A percentile compares a stretch with the other conserved stretches of the same genome.
Conservation (phyloP, 2,888 invertebrate species). For the Drosophila tanythrix region DNA sequence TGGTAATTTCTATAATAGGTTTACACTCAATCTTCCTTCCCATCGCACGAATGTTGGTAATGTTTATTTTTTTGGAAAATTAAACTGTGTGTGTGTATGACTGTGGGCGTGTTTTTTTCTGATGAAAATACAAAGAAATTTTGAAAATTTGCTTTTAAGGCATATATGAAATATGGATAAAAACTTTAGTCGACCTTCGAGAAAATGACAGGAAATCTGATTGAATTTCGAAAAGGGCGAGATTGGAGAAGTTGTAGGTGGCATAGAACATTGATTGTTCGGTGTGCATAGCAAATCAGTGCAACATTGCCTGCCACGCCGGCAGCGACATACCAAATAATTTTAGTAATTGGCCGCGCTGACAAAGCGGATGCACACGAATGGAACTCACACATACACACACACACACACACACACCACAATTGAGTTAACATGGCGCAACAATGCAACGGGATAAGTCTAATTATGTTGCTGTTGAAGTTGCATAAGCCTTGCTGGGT, state of each 20-base stretch:
- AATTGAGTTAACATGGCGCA: conserved; percentile 11
- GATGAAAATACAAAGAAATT: conserved; percentile 19
- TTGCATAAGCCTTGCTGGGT: neutral
- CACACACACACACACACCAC: conserved; percentile 5
- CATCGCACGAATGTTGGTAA: conserved; percentile 39
- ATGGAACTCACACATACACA: neutral
- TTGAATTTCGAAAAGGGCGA: neutral
- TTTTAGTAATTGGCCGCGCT: conserved; percentile 59
- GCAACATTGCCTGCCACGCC: conserved; percentile 30
- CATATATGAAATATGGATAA: conserved; percentile 24
- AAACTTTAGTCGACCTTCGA: conserved; percentile 38
- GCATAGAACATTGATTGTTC: conserved; percentile 41
- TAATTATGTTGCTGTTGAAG: conserved; percentile 49
- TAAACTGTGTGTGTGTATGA: conserved; percentile 13
- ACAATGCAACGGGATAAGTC: conserved; percentile 65
- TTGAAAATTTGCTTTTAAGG: conserved; percentile 14
- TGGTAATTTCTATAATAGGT: conserved; percentile 79
- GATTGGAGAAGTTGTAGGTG: neutral
- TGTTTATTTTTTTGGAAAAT: neutral
- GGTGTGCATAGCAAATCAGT: conserved; percentile 52
- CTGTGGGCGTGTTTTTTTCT: conserved; percentile 11
- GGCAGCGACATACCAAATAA: conserved; percentile 54
- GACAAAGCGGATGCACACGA: conserved; percentile 46
- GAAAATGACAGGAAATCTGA: conserved; percentile 5
- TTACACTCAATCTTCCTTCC: conserved; percentile 73